Evolutionary conservation across 2,797 vertebrate species (phyloP).

Genomic region (Falco novaeseelandiae): DNA sequence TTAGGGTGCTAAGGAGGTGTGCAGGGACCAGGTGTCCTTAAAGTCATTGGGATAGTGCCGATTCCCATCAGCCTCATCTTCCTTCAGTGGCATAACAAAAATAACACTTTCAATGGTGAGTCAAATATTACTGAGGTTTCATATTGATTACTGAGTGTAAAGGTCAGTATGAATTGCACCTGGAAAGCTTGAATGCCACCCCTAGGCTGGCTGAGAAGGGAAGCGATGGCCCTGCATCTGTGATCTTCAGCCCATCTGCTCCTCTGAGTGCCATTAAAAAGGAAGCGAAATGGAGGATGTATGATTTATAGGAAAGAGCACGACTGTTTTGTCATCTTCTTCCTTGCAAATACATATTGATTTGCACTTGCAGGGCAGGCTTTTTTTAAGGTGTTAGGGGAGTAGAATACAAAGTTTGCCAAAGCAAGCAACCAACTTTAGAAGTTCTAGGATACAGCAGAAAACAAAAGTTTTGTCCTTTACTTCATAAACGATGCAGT

Average conservation of each 20-base stretch:
- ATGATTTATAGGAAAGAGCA: background rate
- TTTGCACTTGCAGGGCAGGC: background rate
- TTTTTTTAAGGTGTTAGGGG: background rate
- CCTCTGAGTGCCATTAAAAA: background rate
- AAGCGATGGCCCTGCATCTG: background rate
- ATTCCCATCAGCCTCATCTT: background rate
- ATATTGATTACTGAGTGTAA: background rate
- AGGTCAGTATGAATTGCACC: background rate
- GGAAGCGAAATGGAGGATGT: background rate
- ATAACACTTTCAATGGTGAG: background rate
- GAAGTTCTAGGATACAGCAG: background rate
- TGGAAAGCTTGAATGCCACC: background rate
- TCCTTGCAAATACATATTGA: background rate
- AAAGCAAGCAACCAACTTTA: background rate
- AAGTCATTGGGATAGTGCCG: background rate
- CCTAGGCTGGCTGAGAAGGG: background rate
- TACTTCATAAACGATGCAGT: background rate
- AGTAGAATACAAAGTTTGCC: background rate
- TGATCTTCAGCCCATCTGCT: background rate
- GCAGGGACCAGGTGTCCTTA: background rate
- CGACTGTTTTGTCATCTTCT: background rate
- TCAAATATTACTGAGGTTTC: background rate
- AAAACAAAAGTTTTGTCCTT: background rate
- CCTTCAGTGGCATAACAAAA: background rate
- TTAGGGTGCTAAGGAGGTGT: background rate